A percentile compares a stretch with the other conserved stretches of the same genome.
Evolutionary conservation across 2,113 vertebrate genomes (phyloP).

Genomic region (Neotoma lepida): DNA sequence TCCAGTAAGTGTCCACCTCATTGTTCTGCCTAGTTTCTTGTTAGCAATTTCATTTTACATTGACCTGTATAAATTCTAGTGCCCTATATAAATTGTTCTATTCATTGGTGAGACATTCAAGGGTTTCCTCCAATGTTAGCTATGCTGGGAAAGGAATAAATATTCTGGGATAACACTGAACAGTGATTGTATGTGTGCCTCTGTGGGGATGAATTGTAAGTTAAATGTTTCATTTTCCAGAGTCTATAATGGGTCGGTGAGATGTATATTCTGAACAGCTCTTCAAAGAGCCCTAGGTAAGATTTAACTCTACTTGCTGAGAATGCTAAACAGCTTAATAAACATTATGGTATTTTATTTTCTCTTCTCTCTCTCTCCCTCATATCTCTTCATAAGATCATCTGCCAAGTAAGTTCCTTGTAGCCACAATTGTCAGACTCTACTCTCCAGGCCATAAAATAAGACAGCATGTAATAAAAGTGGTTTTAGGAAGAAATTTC

Average conservation of each 20-base stretch:
- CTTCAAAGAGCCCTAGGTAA: not conserved
- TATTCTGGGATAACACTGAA: not conserved
- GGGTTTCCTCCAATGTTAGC: not conserved
- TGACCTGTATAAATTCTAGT: not conserved
- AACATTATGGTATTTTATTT: not conserved
- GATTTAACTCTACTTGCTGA: not conserved
- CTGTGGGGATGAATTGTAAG: too few relatives aligned
- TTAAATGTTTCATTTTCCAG: not conserved
- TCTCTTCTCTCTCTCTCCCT: not conserved
- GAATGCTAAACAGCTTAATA: not conserved
- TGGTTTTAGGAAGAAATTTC: not conserved
- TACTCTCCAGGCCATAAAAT: not conserved
- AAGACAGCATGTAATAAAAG: not conserved
- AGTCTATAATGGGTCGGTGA: not conserved
- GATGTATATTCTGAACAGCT: not conserved
- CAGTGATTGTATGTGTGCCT: not conserved
- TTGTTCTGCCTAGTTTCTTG: not conserved
- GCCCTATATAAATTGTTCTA: not conserved
- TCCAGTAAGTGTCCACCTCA: rapidly evolving
- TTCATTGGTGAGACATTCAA: not conserved
- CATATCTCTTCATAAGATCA: not conserved
- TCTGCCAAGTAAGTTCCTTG: not conserved
- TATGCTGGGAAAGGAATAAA: not conserved
- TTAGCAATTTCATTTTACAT: not conserved
- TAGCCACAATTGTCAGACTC: not conserved